These are phyloP conservation scores for Tipula confusa DNA, from an alignment of 2,888 invertebrate species.

Conservation along the genomic window DNA sequence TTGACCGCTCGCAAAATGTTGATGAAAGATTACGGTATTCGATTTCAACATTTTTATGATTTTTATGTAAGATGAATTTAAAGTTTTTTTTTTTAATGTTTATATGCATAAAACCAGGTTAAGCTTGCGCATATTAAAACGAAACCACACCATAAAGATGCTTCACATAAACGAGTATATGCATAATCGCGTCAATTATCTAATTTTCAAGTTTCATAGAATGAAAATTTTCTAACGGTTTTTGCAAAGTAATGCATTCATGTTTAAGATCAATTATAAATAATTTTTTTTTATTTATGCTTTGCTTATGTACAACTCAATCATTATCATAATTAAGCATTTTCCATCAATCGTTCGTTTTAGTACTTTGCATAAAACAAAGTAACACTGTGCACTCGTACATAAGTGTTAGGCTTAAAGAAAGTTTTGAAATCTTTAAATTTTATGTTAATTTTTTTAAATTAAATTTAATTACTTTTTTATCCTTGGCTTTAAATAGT, in stretches of 20 bases:
- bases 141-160: neutral
- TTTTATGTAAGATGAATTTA: too few species aligned
- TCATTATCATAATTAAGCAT: neutral
- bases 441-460: neutral
- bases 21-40: too few species aligned
- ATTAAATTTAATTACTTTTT: neutral
- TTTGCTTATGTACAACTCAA: neutral
- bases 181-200: neutral
- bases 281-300: neutral
- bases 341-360: neutral
- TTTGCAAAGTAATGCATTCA: neutral
- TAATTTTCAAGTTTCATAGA: neutral
- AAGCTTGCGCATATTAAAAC: neutral
- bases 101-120: neutral
- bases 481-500: neutral
- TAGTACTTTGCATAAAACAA: neutral
- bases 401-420: neutral
- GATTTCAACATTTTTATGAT: too few species aligned
- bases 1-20: neutral
- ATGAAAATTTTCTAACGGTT: neutral
- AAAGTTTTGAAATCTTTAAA: neutral
- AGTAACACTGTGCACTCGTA: neutral
- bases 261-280: neutral
- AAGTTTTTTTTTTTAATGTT: too few species aligned
- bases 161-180: too few species aligned